A percentile compares a stretch with the other conserved stretches of the same genome.
Evolutionary conservation across 2,797 vertebrate species (phyloP).

Genomic region (Scolopax rusticola): DNA sequence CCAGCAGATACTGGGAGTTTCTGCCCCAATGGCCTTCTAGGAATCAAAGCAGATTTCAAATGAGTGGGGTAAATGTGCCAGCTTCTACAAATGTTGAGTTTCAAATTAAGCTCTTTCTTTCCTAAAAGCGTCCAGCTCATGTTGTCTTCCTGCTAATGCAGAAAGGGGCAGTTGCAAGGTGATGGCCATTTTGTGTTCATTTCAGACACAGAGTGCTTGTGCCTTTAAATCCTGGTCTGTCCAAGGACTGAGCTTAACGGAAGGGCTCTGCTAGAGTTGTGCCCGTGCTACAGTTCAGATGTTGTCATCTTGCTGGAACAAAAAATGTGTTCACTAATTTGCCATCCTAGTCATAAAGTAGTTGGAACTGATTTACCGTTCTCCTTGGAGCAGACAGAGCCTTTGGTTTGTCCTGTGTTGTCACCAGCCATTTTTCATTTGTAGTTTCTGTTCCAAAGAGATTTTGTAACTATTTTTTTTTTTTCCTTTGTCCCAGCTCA

Average conservation of each 20-base stretch:
- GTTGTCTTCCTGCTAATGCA: not conserved
- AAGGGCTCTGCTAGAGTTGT: not conserved
- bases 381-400: conserved; percentile 3
- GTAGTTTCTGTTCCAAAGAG: conserved; percentile 1
- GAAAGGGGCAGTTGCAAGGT: not conserved
- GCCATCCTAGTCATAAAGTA: conserved; percentile 4
- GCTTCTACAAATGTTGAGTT: not conserved
- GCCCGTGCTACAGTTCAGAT: not conserved
- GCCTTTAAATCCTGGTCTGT: not conserved
- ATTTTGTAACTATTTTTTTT: not conserved
- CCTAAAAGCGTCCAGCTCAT: not conserved
- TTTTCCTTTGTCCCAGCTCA: conserved; percentile 80
- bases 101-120: not conserved
- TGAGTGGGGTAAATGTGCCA: not conserved
- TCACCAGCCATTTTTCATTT: conserved; percentile 25
- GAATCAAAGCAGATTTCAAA: not conserved
- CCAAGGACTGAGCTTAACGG: not conserved
- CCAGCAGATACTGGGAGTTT: not conserved
- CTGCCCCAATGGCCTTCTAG: not conserved
- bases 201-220: not conserved
- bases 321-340: not conserved
- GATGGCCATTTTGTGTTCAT: not conserved
- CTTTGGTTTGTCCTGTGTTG: conserved; percentile 31
- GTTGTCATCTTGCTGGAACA: not conserved
- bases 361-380: not conserved